Conservation (phyloP, 2,113 vertebrate species). For the Condylura cristata region DNA sequence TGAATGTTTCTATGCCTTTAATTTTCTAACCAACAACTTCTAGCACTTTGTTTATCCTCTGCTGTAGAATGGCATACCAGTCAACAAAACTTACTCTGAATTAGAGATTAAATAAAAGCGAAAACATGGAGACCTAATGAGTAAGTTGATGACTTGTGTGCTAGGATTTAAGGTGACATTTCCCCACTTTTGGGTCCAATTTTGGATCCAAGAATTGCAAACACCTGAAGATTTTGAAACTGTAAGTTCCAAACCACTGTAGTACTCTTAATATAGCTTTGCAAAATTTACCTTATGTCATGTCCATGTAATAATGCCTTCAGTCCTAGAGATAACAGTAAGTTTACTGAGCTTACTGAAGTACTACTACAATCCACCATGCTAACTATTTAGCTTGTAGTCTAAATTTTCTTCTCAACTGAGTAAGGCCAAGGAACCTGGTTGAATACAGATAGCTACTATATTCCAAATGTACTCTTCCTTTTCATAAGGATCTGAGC, state of each 20-base stretch:
- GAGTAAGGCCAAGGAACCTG: neutral
- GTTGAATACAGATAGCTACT: neutral
- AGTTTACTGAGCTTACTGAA: neutral
- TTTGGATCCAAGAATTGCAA: slow-evolving; percentile 16
- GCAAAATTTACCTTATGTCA: neutral
- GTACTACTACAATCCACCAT: neutral
- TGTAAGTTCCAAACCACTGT: neutral
- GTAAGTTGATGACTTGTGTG: neutral
- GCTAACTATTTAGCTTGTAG: neutral
- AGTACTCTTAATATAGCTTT: neutral
- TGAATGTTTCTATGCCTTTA: neutral
- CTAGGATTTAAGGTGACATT: neutral
- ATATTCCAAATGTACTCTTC: neutral
- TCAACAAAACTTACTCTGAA: slow-evolving; percentile 23
- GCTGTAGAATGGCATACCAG: neutral
- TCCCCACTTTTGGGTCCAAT: neutral
- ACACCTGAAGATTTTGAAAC: slow-evolving; percentile 1
- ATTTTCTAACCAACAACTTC: neutral
- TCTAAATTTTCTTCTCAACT: neutral
- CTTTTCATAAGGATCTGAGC: neutral
- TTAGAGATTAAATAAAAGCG: slow-evolving; percentile 17
- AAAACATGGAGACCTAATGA: neutral
- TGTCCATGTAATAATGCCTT: neutral
- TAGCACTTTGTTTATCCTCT: neutral
- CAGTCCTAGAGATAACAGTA: neutral